Base-by-base conservation (phyloP, 64 coral and sea anemone species). In the Orbicella faveolata region DNA sequence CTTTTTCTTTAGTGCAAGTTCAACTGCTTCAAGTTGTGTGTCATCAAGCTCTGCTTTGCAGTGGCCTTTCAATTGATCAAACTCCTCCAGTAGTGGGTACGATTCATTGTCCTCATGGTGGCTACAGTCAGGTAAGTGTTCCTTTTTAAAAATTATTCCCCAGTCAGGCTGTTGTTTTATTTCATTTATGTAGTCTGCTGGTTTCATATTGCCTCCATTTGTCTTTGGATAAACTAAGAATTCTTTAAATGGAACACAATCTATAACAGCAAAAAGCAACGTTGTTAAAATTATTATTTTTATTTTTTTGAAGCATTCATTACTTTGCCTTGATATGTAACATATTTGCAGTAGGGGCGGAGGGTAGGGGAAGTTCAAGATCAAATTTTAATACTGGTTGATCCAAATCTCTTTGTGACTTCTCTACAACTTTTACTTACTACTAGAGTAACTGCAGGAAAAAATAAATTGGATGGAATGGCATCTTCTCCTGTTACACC, bases 1-100 rank as follows among this genome's bases (percentile, higher is more conserved):
- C 26, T 89, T 87, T 36, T 92, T 88, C 19, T 80, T 65, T 41
- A 96, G 78, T 34, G 83, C 90, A 73, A 86, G 39, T 73, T 92
- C 81, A 61, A 96, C 73, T 69, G 90, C 94, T 13, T 75, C 80
- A 76, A 96, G 87, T 68, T 96, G 94, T 18, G 90, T 96, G 25
- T 96, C 90, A 78, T 96, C 94, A 20, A 96, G 73, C 59, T 81
- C 62, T 74, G 72, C 13, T 53, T 61, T 13, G 53, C 13, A 55
- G 53, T 74, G 52, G 53, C 20, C 21, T 36, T 74, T 74, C 11
- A 74, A 74, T 13, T 74, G 72, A 34, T 74, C 25, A 74, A 74
- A 74, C 30, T 74, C 72, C 72, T 74, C 72, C 72, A 74, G 30
- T 34, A 74, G 23, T 74, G 72, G 30, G 72, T 74, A 74, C 17